phyloP scores from a whole-genome alignment of 2,797 vertebrate species.

The Falco concolor region DNA sequence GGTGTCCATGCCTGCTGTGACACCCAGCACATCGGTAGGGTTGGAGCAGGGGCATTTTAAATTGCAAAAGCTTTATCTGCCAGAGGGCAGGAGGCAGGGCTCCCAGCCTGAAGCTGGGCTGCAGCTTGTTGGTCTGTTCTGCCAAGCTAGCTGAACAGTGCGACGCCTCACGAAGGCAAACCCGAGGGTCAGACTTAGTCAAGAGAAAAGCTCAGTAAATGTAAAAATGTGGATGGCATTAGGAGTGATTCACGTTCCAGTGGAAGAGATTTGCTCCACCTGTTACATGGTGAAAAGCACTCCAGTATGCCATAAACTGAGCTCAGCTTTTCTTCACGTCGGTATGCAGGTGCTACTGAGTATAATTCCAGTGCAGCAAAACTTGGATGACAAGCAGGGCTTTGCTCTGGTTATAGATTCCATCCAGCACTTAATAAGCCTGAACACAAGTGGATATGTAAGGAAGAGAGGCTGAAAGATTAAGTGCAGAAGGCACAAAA shows the following conservation, averaged over 20 bases:
- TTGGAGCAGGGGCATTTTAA: rapidly evolving
- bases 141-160: not conserved
- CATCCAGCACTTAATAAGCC: not conserved
- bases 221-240: not conserved
- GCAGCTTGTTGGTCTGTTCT: not conserved
- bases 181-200: not conserved
- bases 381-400: not conserved
- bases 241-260: not conserved
- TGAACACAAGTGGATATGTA: not conserved
- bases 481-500: not conserved
- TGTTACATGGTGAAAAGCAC: not conserved
- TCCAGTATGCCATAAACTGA: not conserved
- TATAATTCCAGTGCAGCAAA: not conserved
- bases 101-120: not conserved
- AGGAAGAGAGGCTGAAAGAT: not conserved
- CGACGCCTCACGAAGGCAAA: not conserved
- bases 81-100: not conserved
- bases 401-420: not conserved
- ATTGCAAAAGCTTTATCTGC: not conserved
- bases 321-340: not conserved
- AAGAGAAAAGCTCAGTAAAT: not conserved
- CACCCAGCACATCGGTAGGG: too few relatives aligned
- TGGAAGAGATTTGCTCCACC: not conserved
- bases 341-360: not conserved
- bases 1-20: not conserved